Conservation (phyloP, 1,140 invertebrate genomes). For the Lepidurus couesii region DNA sequence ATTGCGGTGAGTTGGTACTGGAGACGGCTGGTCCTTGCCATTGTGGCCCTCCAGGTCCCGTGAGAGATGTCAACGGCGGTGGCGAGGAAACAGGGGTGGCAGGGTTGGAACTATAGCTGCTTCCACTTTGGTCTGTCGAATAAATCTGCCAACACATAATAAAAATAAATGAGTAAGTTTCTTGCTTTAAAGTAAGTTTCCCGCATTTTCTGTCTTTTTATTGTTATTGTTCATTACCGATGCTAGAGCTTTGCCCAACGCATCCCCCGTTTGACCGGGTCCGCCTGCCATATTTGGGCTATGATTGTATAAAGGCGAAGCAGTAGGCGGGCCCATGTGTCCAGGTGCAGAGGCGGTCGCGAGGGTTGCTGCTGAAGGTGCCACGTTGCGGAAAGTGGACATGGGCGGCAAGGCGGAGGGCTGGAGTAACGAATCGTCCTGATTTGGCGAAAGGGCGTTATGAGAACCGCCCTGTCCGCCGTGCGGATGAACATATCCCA, state of each 20-base stretch:
- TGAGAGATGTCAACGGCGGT: slow-evolving; percentile 68
- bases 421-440: slow-evolving; percentile 55
- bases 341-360: slow-evolving; percentile 47
- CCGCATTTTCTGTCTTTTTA: neutral
- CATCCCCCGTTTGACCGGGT: slow-evolving; percentile 56
- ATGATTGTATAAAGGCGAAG: slow-evolving; percentile 48
- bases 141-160: slow-evolving; percentile 62
- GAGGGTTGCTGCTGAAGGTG: slow-evolving; percentile 37
- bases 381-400: slow-evolving; percentile 69
- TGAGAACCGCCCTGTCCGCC: slow-evolving; percentile 36
- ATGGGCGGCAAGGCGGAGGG: slow-evolving; percentile 80
- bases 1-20: slow-evolving; percentile 48
- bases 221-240: slow-evolving; percentile 53
- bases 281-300: slow-evolving; percentile 42
- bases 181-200: slow-evolving; percentile 20
- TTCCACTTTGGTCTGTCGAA: slow-evolving; percentile 78
- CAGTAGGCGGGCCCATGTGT: slow-evolving; percentile 41
- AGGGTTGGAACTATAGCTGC: slow-evolving; percentile 88
- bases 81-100: slow-evolving; percentile 51
- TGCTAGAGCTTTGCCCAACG: slow-evolving; percentile 70
- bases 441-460: slow-evolving; percentile 44
- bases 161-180: neutral
- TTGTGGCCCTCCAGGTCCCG: slow-evolving; percentile 19
- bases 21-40: slow-evolving; percentile 24
- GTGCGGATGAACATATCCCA: slow-evolving; percentile 37